These are phyloP conservation scores for Tetranychus cinnabarinus DNA, from an alignment of 1,140 invertebrate species.

Conservation along the genomic window DNA sequence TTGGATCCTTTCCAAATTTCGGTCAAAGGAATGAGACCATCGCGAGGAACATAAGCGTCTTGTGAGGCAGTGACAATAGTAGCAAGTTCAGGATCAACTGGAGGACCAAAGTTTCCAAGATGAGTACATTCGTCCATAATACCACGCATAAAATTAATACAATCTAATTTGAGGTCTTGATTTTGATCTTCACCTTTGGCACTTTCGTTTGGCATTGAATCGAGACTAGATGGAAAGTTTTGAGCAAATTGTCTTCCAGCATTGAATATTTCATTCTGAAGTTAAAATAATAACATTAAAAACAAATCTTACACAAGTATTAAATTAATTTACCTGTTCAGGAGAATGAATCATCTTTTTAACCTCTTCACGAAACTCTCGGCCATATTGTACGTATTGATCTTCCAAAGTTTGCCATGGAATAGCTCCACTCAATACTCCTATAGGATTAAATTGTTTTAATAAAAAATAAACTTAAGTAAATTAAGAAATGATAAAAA, in stretches of 20 bases:
- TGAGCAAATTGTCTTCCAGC: slow-evolving; percentile 54
- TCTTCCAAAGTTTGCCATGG: slow-evolving; percentile 72
- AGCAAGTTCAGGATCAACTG: slow-evolving; percentile 16
- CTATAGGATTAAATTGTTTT: slow-evolving; percentile 24
- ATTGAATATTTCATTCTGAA: slow-evolving; percentile 16
- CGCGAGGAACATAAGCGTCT: slow-evolving; percentile 76
- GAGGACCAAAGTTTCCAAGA: slow-evolving; percentile 58
- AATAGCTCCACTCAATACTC: slow-evolving; percentile 79
- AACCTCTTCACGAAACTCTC: slow-evolving; percentile 51
- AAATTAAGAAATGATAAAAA: background rate
- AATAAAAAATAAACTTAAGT: background rate
- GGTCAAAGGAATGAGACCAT: slow-evolving; percentile 48
- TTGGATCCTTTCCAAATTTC: slow-evolving; percentile 78
- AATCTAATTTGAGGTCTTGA: slow-evolving; percentile 25
- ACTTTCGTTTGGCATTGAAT: background rate
- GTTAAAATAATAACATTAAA: background rate
- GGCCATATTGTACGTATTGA: slow-evolving; percentile 48
- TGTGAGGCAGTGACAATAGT: slow-evolving; percentile 26
- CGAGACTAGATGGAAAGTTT: slow-evolving; percentile 13
- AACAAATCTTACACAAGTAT: background rate
- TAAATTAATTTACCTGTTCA: slow-evolving; percentile 16
- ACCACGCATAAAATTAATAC: slow-evolving; percentile 79
- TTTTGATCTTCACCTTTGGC: background rate
- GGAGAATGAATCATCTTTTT: slow-evolving; percentile 39
- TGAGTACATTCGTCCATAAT: slow-evolving; percentile 98